Conservation (phyloP, 2,888 invertebrate genomes). For the Oithona nana region DNA sequence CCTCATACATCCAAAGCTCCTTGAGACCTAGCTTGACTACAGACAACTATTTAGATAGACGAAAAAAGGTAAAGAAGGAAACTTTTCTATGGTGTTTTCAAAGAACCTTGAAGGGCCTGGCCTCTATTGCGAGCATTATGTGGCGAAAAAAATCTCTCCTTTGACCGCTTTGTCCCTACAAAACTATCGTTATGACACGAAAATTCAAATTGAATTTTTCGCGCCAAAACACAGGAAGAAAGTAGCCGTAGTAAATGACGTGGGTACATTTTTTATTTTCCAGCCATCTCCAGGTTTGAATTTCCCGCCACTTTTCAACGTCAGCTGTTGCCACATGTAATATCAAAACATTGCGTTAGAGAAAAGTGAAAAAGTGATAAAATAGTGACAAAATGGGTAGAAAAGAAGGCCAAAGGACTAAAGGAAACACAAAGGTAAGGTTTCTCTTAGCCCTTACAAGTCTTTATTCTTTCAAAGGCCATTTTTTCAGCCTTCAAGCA, state of each 20-base stretch:
- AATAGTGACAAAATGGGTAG: background rate
- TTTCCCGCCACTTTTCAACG: background rate
- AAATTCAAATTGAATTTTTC: too few species aligned
- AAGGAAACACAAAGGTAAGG: constrained; percentile 1
- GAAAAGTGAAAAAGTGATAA: too few species aligned
- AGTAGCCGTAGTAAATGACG: too few species aligned
- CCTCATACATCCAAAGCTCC: background rate
- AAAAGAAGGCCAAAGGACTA: background rate
- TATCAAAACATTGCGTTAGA: too few species aligned
- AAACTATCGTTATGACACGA: too few species aligned
- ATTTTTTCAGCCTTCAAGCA: constrained; percentile 56
- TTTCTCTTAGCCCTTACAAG: background rate
- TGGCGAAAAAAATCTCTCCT: too few species aligned
- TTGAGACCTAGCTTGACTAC: background rate
- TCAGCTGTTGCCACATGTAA: background rate
- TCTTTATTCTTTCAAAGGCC: background rate
- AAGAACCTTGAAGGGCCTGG: too few species aligned
- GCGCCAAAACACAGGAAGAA: too few species aligned
- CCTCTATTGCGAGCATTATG: too few species aligned
- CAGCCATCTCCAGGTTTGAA: background rate
- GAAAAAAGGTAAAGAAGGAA: background rate
- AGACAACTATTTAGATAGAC: background rate
- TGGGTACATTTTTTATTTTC: too few species aligned
- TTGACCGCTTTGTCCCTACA: too few species aligned
- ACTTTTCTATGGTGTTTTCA: background rate